Evolutionary conservation across 2,797 vertebrate genomes (phyloP), one percentile per base, ranked within the genome.

Genomic region (Brachyrhaphis roseni): DNA sequence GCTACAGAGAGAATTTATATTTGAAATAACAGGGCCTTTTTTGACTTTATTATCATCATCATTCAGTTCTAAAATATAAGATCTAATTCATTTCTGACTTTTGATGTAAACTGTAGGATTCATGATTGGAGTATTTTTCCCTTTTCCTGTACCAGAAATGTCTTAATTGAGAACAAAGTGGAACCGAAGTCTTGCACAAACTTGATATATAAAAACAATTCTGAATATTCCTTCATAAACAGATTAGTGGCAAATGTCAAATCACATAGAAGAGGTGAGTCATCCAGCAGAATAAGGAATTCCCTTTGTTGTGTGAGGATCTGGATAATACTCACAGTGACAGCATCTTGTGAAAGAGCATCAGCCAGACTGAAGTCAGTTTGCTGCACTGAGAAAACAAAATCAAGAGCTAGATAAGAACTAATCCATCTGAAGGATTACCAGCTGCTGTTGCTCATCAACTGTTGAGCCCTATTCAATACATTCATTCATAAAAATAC

Each of bases 401-500:
- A 12, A 59, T 59, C 26, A 15, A 31, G 26, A 28, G 55, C 55
- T 57, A n/a, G 55, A 59, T 59, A 28, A 59, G 55, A 59, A 28
- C 55, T 59, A 59, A 59, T 59, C 55, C 55, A 59, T 28, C 11
- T 59, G n/a, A 57, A 57, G 55, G n/a, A 59, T 59, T 55, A 55
- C 23, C 23, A n/a, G 23, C 53, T 15, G n/a, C 10, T 57, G 55
- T 57, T 57, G 10, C n/a, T 57, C 12, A 59, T 59, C n/a, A 15
- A 31, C n/a, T 59, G 31, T 13, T 13, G n/a, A 59, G n/a, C 26
- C n/a, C 23, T 57, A 57, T 28, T 28, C 4, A 57, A 59, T 28
- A 31, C 55, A 31, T 28, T 59, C n/a, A 59, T 59, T 59, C 55
- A 59, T 31, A 59, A 31, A 59, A 59, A 31, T 59, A 28, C 55